These are phyloP conservation scores for Phalacrocorax brasilianus DNA, from an alignment of 2,113 vertebrate genomes.

Conservation along the genomic window DNA sequence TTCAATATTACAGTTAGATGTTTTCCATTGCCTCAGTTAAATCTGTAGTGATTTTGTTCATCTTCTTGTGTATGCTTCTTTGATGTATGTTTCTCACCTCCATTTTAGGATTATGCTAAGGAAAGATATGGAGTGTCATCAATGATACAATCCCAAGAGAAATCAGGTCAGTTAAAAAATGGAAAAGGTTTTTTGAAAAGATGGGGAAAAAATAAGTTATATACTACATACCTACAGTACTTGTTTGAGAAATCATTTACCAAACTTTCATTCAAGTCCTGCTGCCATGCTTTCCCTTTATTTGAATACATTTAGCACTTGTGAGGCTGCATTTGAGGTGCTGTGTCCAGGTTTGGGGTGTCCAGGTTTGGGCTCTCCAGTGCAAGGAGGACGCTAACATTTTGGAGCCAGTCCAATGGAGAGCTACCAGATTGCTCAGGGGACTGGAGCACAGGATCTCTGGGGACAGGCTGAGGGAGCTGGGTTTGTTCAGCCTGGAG, in stretches of 20 bases:
- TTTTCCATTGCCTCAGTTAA: not conserved
- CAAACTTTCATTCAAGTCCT: not conserved
- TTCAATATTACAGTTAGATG: not conserved
- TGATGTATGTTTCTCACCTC: constrained; percentile 14
- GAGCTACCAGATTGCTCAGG: not conserved
- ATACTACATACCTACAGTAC: not conserved
- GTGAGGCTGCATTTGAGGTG: not conserved
- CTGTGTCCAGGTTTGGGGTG: not conserved
- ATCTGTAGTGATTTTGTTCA: not conserved
- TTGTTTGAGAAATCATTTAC: not conserved
- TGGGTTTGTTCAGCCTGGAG: not conserved
- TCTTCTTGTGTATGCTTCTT: not conserved
- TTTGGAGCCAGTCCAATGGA: not conserved
- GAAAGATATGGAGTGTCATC: constrained; percentile 89
- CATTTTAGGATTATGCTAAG: constrained; percentile 92
- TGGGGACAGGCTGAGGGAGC: not conserved
- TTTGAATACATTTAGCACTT: not conserved
- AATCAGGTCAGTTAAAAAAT: constrained; percentile 86
- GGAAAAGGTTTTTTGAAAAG: not conserved
- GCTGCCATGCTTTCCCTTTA: not conserved
- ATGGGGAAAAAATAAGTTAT: not conserved
- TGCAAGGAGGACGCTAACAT: not conserved
- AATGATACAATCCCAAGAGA: constrained; percentile 94
- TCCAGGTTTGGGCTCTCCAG: not conserved
- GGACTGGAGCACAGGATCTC: not conserved